Base-by-base conservation (phyloP, 2,888 invertebrate species). In the Drosophila subsilvestris region DNA sequence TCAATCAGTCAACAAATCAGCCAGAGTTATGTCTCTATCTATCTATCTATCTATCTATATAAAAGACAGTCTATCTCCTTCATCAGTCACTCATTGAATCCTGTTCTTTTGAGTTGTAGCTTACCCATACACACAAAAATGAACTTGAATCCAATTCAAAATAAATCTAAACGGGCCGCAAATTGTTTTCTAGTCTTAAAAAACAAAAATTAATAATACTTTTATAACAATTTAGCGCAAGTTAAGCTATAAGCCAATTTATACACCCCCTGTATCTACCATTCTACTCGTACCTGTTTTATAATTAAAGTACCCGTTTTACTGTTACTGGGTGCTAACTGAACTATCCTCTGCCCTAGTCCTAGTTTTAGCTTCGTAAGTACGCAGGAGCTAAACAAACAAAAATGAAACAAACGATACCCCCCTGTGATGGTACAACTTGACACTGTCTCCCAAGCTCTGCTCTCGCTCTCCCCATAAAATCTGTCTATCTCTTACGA, bases 301-400 rank as follows among this genome's bases (percentile, higher is more conserved):
- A 69, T 62, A 48, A 44, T 67, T 32, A 51, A 25, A 61, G 65
- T 54, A 12, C 32, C 32, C 32, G 6, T 71, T 74, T 74, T 63
- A 65, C 54, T 80, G 73, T 79, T 83, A 80, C 60, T 74, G 86
- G 86, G 77, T 75, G 77, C 83, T 68, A 58, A 44, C 63, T 56
- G 56, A 54, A 57, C 57, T 71, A 27, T 51, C 69, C 63, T 57
- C 53, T 63, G 53, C 62, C 74, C 80, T 73, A 81, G 62, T 68
- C 67, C 71, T 86, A 84, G 86, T 79, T 67, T 69, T 69, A 79
- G 83, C 79, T 86, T 84, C 76, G 32, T 78, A 86, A 86, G 83
- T 76, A 76, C 81, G 79, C 74, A 76, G 79, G 73, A 83, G 84
- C 83, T 76, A 79, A 74, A 72, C 47, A 61, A 60, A 29, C 10